These are phyloP conservation scores for Lacanobia oleracea DNA, from an alignment of 2,888 invertebrate genomes.

Conservation along the genomic window DNA sequence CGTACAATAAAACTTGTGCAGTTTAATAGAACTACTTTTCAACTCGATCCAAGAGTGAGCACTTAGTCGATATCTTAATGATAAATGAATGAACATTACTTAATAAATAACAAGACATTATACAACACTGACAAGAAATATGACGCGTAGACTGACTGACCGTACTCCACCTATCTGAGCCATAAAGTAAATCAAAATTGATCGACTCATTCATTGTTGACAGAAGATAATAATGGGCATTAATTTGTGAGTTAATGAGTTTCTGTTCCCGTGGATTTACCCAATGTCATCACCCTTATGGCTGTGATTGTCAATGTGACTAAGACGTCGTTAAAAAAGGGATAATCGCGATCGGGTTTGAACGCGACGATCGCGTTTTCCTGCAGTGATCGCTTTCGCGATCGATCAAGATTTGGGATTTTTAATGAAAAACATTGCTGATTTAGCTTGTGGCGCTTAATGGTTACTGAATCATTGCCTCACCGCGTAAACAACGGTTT, in stretches of 20 bases:
- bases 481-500: not conserved
- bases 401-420: not conserved
- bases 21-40: constrained; percentile 35
- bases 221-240: constrained; percentile 32
- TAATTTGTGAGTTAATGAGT: constrained; percentile 19
- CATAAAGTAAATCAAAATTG: constrained; percentile 28
- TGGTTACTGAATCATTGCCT: not conserved
- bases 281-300: constrained; percentile 9
- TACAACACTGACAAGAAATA: constrained; percentile 58
- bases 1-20: not conserved
- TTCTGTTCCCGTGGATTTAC: not conserved
- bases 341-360: no score
- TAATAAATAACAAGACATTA: constrained; percentile 58
- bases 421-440: no score
- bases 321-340: no score
- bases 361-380: no score
- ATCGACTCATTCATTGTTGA: constrained; percentile 43
- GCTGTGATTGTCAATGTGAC: not conserved
- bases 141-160: constrained; percentile 29
- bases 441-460: not conserved
- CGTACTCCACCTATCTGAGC: constrained; percentile 26
- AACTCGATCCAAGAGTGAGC: constrained; percentile 30
- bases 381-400: no score
- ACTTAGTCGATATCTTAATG: constrained; percentile 55
- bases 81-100: constrained; percentile 58